Conservation (phyloP, 2,113 vertebrate genomes). For the Nesogale talazaci region DNA sequence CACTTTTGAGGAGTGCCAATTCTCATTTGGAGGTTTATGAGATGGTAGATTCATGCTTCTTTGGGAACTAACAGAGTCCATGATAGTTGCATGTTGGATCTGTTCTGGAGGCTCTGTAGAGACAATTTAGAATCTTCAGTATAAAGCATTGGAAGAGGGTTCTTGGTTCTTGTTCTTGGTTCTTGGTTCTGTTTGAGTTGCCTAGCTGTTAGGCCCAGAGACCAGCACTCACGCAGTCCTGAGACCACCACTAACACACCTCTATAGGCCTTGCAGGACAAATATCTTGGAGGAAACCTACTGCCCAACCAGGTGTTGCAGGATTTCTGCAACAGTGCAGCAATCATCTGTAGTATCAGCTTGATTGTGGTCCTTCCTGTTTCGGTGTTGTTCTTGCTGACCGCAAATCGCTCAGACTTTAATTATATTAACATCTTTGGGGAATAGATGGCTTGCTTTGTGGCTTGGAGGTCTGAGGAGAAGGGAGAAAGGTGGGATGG, state of each 20-base stretch:
- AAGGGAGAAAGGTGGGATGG: slow-evolving; percentile 3
- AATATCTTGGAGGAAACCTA: slow-evolving; percentile 5
- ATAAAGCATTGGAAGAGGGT: not conserved
- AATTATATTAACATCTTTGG: slow-evolving; percentile 51
- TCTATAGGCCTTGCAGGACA: not conserved
- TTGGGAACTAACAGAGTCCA: not conserved
- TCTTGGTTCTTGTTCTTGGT: not conserved
- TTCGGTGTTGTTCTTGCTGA: slow-evolving; percentile 56
- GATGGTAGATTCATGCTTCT: not conserved
- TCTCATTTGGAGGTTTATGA: not conserved
- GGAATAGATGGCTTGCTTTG: slow-evolving; percentile 22
- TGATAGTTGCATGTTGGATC: not conserved
- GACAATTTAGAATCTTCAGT: not conserved
- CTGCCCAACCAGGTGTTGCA: not conserved
- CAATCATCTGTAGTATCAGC: not conserved
- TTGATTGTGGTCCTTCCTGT: slow-evolving; percentile 16
- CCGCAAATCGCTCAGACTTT: not conserved
- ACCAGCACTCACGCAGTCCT: too few species aligned
- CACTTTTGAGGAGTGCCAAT: not conserved
- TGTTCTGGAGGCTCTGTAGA: not conserved
- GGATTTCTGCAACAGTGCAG: not conserved
- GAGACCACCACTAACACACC: not conserved
- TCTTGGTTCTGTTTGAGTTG: not conserved
- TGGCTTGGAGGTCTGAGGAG: slow-evolving; percentile 39
- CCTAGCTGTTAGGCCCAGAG: not conserved